A percentile compares a stretch with the other conserved stretches of the same genome.
Conservation (phyloP, 2,888 invertebrate species). For the Loripinus fragilis region DNA sequence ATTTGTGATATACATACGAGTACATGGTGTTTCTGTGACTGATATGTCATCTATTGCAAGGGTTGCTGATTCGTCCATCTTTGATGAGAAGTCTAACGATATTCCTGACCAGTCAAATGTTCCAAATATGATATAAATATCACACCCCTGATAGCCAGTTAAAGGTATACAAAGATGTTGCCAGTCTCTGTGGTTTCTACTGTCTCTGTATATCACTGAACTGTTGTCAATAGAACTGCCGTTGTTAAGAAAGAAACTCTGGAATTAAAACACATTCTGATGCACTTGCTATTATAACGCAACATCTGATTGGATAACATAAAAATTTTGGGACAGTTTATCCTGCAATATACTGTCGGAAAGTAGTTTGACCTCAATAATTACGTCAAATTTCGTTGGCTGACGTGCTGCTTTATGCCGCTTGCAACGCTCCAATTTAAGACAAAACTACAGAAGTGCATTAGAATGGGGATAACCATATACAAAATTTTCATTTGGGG, state of each 20-base stretch:
- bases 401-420: too few relatives aligned
- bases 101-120: neutral
- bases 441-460: too few relatives aligned
- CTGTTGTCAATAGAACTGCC: neutral
- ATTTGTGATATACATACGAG: constrained; percentile 1
- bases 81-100: neutral
- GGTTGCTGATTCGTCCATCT: neutral
- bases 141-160: neutral
- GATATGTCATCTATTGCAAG: neutral
- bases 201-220: neutral
- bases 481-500: too few relatives aligned
- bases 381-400: too few relatives aligned
- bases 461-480: too few relatives aligned
- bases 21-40: neutral
- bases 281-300: too few relatives aligned
- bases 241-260: neutral
- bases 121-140: constrained; percentile 2
- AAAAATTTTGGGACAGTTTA: too few relatives aligned
- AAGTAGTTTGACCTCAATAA: too few relatives aligned
- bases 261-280: neutral
- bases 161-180: neutral
- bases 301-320: too few relatives aligned
- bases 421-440: too few relatives aligned
- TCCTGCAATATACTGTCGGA: too few relatives aligned
- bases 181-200: neutral